phyloP scores from a whole-genome alignment of 2,888 invertebrate species.

The Syrista parreyssii region DNA sequence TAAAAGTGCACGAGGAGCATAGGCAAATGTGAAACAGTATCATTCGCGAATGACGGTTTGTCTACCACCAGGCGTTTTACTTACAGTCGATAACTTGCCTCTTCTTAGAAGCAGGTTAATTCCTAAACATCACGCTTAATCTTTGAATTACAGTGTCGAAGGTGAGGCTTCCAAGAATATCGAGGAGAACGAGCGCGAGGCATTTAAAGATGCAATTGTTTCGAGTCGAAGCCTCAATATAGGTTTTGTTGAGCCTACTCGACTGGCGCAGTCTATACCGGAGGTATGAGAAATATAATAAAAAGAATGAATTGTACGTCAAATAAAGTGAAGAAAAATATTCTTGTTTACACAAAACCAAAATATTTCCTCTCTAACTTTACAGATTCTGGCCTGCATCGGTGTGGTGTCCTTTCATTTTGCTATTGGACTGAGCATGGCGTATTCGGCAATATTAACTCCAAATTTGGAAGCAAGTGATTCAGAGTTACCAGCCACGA shows the following conservation, averaged over 20 bases:
- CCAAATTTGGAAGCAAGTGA: slow-evolving; percentile 66
- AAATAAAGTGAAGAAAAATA: background rate
- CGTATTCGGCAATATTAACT: slow-evolving; percentile 71
- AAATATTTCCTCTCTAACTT: background rate
- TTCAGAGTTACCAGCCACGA: slow-evolving; percentile 51
- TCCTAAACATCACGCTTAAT: background rate
- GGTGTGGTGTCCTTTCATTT: slow-evolving; percentile 71
- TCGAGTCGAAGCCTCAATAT: slow-evolving; percentile 60
- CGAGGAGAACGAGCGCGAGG: slow-evolving; percentile 60
- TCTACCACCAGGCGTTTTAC: background rate
- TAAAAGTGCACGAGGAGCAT: background rate
- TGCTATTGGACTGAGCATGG: slow-evolving; percentile 71
- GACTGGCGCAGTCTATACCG: slow-evolving; percentile 50
- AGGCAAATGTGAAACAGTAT: background rate
- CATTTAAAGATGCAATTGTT: slow-evolving; percentile 61
- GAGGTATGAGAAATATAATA: slow-evolving; percentile 40
- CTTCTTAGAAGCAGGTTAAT: background rate
- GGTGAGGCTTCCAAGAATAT: slow-evolving; percentile 62
- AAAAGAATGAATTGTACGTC: background rate
- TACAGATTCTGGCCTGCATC: slow-evolving; percentile 69
- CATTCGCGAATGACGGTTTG: background rate
- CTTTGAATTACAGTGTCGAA: slow-evolving; percentile 48
- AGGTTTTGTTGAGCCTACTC: slow-evolving; percentile 52
- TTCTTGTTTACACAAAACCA: background rate
- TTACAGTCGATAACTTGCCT: background rate